phyloP scores from a whole-genome alignment of 2,888 invertebrate genomes.

The Campoplex capitator region DNA sequence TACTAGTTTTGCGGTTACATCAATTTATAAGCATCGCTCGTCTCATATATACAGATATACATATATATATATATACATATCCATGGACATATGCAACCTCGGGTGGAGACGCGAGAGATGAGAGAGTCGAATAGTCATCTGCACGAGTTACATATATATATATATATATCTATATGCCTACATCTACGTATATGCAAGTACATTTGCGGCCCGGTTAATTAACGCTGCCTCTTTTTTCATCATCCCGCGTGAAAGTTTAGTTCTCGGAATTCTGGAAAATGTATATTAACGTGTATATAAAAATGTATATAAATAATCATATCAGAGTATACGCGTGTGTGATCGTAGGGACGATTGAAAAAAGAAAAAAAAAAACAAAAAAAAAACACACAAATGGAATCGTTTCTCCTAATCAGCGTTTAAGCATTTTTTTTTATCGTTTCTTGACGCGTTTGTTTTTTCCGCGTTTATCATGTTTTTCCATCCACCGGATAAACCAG shows the following conservation, averaged over 20 bases:
- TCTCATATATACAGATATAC: conserved; percentile 11
- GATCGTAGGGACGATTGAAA: neutral
- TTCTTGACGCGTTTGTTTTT: neutral
- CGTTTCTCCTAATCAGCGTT: conserved; percentile 51
- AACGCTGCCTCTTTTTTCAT: conserved; percentile 71
- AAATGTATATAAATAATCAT: conserved; percentile 28
- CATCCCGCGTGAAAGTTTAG: conserved; percentile 75
- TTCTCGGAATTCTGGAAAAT: conserved; percentile 68
- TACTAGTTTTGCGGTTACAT: conserved; percentile 76
- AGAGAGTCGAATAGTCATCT: conserved; percentile 71
- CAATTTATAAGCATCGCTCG: conserved; percentile 79
- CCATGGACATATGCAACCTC: conserved; percentile 59
- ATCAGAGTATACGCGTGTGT: conserved; percentile 2
- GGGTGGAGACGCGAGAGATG: conserved; percentile 68
- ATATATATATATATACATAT: neutral
- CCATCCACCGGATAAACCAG: conserved; percentile 16
- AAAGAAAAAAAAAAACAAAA: conserved; percentile 60
- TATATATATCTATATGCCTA: conserved; percentile 24
- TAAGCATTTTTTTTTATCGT: neutral
- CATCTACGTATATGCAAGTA: conserved; percentile 41
- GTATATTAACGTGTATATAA: conserved; percentile 45
- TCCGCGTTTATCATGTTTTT: conserved; percentile 7
- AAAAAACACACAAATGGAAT: conserved; percentile 48
- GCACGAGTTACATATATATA: conserved; percentile 34
- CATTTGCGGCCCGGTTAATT: conserved; percentile 75